These are phyloP conservation scores for Mesoligia furuncula DNA, from an alignment of 2,888 invertebrate genomes.

Conservation along the genomic window DNA sequence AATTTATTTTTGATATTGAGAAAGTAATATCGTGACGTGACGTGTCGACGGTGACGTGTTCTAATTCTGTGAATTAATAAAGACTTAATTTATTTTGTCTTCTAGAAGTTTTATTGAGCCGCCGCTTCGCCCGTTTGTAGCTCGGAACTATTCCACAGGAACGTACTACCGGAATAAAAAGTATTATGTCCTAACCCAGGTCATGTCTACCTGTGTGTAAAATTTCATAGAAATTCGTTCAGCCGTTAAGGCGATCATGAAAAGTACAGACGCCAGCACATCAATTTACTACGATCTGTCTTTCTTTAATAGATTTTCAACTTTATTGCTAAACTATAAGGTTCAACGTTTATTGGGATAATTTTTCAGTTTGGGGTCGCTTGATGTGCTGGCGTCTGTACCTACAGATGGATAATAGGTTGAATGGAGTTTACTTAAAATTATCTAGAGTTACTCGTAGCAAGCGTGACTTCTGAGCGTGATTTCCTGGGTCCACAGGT, in stretches of 20 bases:
- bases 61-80: slow-evolving; percentile 2
- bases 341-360: too few species aligned
- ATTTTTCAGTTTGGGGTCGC: too few species aligned
- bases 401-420: background rate
- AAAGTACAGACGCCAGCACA: too few species aligned
- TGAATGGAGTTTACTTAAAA: background rate
- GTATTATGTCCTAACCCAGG: background rate
- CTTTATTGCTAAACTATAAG: too few species aligned
- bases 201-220: background rate
- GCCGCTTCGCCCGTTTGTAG: too few species aligned
- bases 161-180: background rate
- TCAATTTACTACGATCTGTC: too few species aligned
- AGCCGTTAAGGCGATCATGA: background rate
- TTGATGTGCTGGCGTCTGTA: background rate
- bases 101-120: slow-evolving; percentile 5
- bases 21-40: background rate
- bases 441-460: background rate
- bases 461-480: background rate
- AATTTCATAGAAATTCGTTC: background rate
- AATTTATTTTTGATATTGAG: background rate
- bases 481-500: background rate
- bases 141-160: background rate
- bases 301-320: too few species aligned
- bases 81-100: slow-evolving; percentile 13
- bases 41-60: background rate